Base-by-base conservation (phyloP, 2,113 vertebrate genomes). In the Chrysemys picta region DNA sequence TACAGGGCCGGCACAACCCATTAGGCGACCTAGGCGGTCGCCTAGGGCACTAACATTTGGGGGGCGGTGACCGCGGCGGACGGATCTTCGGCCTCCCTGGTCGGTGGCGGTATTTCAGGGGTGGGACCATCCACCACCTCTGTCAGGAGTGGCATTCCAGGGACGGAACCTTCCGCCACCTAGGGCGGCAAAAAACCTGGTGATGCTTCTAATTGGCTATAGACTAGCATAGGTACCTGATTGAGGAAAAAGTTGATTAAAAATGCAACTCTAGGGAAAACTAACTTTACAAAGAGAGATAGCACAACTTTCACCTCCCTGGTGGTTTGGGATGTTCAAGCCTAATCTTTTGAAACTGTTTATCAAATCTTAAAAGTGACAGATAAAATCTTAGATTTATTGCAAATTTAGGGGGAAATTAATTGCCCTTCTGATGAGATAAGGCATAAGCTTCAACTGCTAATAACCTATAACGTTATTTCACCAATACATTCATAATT, bases 331-430 rank as follows among this genome's bases (percentile, higher is more conserved):
- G 53, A 91, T 10, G 5, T 87, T 96, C 75, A 92, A n/a, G 3
- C 62, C 54, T 92, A 53, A 24, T 80, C 14, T 93, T 57, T 54
- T 59, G 25, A 92, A 90, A 35, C 85, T 90, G 72, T 86, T 75
- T 85, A 29, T 86, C 45, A 87, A 92, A 93, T 89, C 92, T 35
- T 29, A 82, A 90, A 88, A 93, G 24, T 19, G 86, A 56, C 29
- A 80, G 8, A 42, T 93, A 96, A 45, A 82, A 87, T 2, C 2
- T 84, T 94, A 92, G 45, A 54, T 54, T 69, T 72, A 50, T 19
- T 47, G 8, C 42, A 72, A 49, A 79, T 76, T 81, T 10, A 53
- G 52, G 72, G 82, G 59, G 92, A 4, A 90, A 94, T 87, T 84
- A 92, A 24, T 93, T 95, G 50, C 2, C 4, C 21, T 87, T 9